These are phyloP conservation scores for Eilema caniola DNA, from an alignment of 2,888 invertebrate species.

Conservation along the genomic window DNA sequence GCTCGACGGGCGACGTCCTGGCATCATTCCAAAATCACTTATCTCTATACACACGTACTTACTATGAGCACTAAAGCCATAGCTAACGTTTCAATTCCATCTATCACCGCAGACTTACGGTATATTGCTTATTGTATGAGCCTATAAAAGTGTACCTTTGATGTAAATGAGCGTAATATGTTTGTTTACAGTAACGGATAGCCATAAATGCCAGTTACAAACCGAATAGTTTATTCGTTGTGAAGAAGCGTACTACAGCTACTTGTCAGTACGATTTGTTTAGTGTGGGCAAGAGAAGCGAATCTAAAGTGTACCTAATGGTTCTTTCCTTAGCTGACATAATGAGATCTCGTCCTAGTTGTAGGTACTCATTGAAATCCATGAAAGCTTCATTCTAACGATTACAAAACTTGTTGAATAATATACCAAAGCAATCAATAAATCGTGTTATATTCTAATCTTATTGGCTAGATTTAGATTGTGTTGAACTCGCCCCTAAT, in stretches of 20 bases:
- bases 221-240: conserved; percentile 27
- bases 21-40: conserved; percentile 85
- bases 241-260: conserved; percentile 7
- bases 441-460: too few species aligned
- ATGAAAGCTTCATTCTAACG: not conserved
- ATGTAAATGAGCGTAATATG: conserved; percentile 8
- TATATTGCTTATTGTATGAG: conserved; percentile 32
- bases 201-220: conserved; percentile 15
- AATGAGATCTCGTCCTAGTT: not conserved
- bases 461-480: too few species aligned
- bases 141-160: conserved; percentile 23
- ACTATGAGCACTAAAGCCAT: conserved; percentile 64
- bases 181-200: conserved; percentile 6
- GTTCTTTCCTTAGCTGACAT: not conserved
- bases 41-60: conserved; percentile 69
- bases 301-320: not conserved
- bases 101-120: conserved; percentile 48
- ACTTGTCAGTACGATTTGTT: not conserved
- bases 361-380: not conserved
- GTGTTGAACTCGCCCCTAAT: too few species aligned
- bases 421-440: too few species aligned
- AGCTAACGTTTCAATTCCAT: conserved; percentile 56
- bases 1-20: conserved; percentile 78
- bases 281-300: not conserved
- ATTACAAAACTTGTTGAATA: too few species aligned